Evolutionary conservation across 2,888 invertebrate genomes (phyloP), one percentile per base, ranked within the genome.

Genomic region (Stenurella melanura): DNA sequence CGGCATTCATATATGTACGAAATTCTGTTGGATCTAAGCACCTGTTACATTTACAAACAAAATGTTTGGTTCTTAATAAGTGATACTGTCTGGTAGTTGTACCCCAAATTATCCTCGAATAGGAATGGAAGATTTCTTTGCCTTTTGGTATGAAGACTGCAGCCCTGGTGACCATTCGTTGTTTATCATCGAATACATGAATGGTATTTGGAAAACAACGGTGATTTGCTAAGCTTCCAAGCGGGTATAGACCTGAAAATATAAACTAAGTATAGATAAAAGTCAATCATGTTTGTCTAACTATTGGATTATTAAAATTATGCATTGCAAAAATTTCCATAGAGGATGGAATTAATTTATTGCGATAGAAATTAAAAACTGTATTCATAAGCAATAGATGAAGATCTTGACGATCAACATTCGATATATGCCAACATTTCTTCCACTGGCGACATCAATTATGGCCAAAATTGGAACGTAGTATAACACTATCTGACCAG

Each of bases 221-320:
- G 86, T 95, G 95, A 89, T 95, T 95, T 89, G 94, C 92, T 77
- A 94, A 89, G 58, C 93, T 92, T 1, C 93, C 91, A 75, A 94
- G 90, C 21, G 94, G 94, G 89, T 93, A 95, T 70, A 95, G 87
- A 12, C 93, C 95, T 84, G 56, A 70, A 78, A 77, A 17, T 89
- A 69, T 84, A 58, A 10, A 58, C 5, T 58, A 1, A 10, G 15
- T 17, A 18, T 17, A 26, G 4, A 26, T 26, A 26, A 26, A 26
- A 4, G 18, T 57, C 18, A 18, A 57, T 18, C 15, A 10, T 1
- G 9, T 57, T 57, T 0, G 30, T 34, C 30, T 34, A 26, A 26
- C 4, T 26, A 26, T 26, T 26, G 4, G 2, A 26, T 26, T 26
- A 4, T 4, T 1, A 26, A 26, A 26, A 4, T 26, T 26, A n/a